Evolutionary conservation across 2,888 invertebrate species (phyloP), one percentile per base, ranked within the genome.

Genomic region (Orchesella flavescens): DNA sequence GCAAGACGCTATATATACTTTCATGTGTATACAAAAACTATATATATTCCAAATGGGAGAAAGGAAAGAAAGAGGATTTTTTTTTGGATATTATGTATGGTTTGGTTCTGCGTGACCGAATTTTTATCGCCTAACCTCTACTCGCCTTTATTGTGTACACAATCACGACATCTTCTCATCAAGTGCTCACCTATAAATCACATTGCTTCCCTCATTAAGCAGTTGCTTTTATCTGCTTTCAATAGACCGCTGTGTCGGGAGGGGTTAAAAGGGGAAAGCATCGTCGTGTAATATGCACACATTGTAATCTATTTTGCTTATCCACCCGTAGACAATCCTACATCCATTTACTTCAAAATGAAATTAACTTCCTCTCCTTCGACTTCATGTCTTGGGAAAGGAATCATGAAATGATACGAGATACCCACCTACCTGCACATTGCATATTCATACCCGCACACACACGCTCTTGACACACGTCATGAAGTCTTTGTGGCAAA

Each of bases 81-180:
- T 44, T 43, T 61, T 61, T 78, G 69, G 69, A 63, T 76, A 53
- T 61, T 72, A 79, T 55, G 74, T 74, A 76, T 55, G 82, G 63
- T 75, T 80, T 84, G 63, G 79, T 80, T 84, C 85, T 86, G 86
- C 86, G 86, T 86, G 86, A 86, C 86, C 86, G 85, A 86, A 86
- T 86, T 86, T 86, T 85, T 86, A 86, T 86, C 85, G 85, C 85
- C 82, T 80, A 78, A 80, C 83, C 85, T 79, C 82, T 82, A 71
- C 83, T 73, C 77, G 75, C 79, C 69, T 83, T 86, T 86, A 86
- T 86, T 86, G 81, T 86, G 78, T 79, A 84, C 83, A 85, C 85
- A 86, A 86, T 87, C 87, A 87, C 87, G 87, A 80, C 86, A 87
- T 86, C 86, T 87, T 87, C 87, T 87, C 87, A 87, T 87, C 86